Base-by-base conservation (phyloP, 2,113 vertebrate genomes). In the Tylochromis polylepis region DNA sequence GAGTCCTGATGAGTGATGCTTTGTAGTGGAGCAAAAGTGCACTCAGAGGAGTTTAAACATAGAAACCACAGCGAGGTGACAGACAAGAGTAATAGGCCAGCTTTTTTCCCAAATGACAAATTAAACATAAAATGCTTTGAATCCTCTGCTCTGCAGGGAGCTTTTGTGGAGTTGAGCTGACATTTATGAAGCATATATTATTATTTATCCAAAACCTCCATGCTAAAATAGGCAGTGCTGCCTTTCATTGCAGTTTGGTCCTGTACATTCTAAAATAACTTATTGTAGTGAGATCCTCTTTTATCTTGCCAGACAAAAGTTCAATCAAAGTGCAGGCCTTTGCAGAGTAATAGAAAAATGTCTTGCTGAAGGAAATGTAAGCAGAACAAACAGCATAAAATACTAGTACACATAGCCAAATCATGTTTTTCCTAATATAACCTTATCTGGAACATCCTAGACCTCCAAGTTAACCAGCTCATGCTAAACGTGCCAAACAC, bases 361-460 rank as follows among this genome's bases (percentile, higher is more conserved):
- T 62, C n/a, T 36, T 59, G 9, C 9, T 80, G 15, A 60, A 29
- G 15, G 67, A 62, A 79, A 82, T 51, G 14, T 18, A 34, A 70
- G 70, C 18, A 57, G 20, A 16, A 83, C 22, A 53, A 77, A 31
- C 18, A 59, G 24, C n/a, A 14, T 84, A 55, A 31, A 12, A 59
- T 60, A 31, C 8, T 58, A 49, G 15, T 10, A 60, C 22, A 85
- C n/a, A 27, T 16, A 53, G 41, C 31, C 67, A 14, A 65, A 27
- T n/a, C 2, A 8, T 55, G n/a, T 22, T 18, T 81, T 84, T 65
- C 6, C 60, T n/a, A 38, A 65, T 29, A 4, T 55, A 14, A 43
- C 67, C 43, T 93, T 81, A 90, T 90, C 90, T 87, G 46, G 12
- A 82, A 51, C 67, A 90, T 91, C 82, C 65, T 15, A 91, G 77